Base-by-base conservation (phyloP, 2,888 invertebrate genomes). In the Pachymerium ferrugineum region DNA sequence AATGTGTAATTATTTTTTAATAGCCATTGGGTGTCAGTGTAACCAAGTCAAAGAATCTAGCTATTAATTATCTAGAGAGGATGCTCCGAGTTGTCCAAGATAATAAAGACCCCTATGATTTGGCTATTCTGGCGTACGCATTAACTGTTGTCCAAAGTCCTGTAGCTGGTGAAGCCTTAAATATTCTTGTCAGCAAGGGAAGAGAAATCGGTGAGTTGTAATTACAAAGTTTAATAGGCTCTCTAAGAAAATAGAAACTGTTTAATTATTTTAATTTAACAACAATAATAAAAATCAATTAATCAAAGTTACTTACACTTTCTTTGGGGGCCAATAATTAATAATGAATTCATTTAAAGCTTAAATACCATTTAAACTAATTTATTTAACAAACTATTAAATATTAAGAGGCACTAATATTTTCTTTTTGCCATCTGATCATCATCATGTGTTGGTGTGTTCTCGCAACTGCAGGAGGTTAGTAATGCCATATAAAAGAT, bases 91-190 rank as follows among this genome's bases (percentile, higher is more conserved):
- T 92, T 77, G 83, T 94, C 73, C 86, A 88, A 77, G 86, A 88
- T 73, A 86, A 86, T 74, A 89, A 89, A 5, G 88, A 89, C 78
- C 89, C 94, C 0, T 94, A 92, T 82, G 92, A 94, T 80, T 87
- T 94, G 38, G 92, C 96, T 5, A 89, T 97, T 62, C 92, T 93
- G 0, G 90, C 96, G 0, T 93, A 95, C 82, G 95, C 97, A 3
- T 85, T 97, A 74, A 88, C 91, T 81, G 84, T 89, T 78, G 88
- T 90, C 77, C 91, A 92, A 83, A 91, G 94, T n/a, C 87, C 93
- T n/a, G 89, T 88, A 79, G 90, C 93, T 0, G 93, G 94, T 79
- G 87, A 89, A 78, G 94, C 94, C 0, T 94, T 90, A 81, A 85
- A 89, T 0, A 86, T 92, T 79, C 84, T 96, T 71, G 86, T 88